phyloP scores from a whole-genome alignment of 2,797 vertebrate species.

The Bradypus variegatus region DNA sequence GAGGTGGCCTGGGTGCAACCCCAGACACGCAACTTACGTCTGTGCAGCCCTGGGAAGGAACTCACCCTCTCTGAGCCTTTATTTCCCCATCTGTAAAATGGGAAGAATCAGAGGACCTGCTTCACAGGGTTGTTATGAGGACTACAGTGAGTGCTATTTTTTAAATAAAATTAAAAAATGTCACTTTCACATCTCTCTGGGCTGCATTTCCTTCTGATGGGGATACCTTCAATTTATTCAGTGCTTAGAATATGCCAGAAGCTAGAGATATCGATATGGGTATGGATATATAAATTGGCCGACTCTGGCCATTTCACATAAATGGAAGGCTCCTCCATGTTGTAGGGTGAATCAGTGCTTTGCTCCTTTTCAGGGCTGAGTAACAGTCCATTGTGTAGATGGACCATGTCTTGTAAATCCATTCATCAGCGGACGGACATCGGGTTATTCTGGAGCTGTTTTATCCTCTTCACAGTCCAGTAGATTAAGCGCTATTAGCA shows the following conservation, averaged over 20 bases:
- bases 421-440: background rate
- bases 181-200: background rate
- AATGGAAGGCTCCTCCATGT: background rate
- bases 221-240: background rate
- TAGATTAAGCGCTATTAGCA: background rate
- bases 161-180: background rate
- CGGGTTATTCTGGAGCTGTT: background rate
- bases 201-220: background rate
- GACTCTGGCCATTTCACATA: too few relatives aligned
- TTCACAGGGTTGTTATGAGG: background rate
- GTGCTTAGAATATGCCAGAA: background rate
- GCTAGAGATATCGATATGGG: background rate
- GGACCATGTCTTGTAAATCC: too few relatives aligned
- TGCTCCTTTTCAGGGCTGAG: background rate
- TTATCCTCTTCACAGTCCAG: background rate
- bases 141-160: background rate
- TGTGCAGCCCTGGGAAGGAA: background rate
- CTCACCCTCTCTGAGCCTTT: too few relatives aligned
- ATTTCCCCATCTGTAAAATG: too few relatives aligned
- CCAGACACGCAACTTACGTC: background rate
- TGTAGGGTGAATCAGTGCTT: fast-evolving
- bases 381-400: background rate
- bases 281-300: too few relatives aligned
- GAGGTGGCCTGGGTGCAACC: too few relatives aligned
- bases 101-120: too few relatives aligned